Evolutionary conservation across 1,140 invertebrate species (phyloP), one percentile per base, ranked within the genome.

Genomic region (Psilanteris sp.): DNA sequence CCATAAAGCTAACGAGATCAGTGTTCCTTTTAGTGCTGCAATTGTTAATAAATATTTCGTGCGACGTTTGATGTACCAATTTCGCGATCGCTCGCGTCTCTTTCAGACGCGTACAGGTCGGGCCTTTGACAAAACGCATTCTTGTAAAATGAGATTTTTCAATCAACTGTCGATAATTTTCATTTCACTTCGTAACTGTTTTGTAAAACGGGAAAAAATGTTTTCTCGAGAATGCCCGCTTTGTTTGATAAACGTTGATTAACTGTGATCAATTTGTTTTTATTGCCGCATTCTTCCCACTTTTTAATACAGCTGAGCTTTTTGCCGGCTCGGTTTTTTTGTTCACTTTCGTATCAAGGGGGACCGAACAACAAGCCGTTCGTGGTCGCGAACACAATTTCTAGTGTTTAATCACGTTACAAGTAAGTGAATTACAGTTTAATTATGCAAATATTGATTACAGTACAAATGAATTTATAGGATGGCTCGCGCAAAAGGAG

Each of bases 181-280:
- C 36, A 36, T 76, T 70, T 59, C 57, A 39, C 59, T 50, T 36
- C 71, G 54, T 67, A 67, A 66, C 61, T 54, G 61, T 66, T 74
- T 67, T 67, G 61, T 67, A 59, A 61, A 64, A 61, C 15, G 44
- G 59, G 20, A 50, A 71, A 76, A 77, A 77, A 70, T 66, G 50
- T 77, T 67, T 66, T 77, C 57, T 71, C 66, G 59, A 61, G 61
- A 67, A 66, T 64, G 72, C 46, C 46, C 37, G 66, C 46, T 66
- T 66, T 64, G 59, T 77, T 77, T 77, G 41, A 57, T 68, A 70
- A 70, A 70, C 59, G 64, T 77, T 77, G 74, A 77, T 77, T 77
- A 71, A 72, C 64, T 20, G 62, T 18, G 46, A 48, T 54, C 46
- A 41, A 62, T 55, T 75, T 66, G 46, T 31, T 64, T 54, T 52